These are phyloP conservation scores for Triplophysa dalaica DNA, from an alignment of 2,113 vertebrate genomes.

Conservation along the genomic window DNA sequence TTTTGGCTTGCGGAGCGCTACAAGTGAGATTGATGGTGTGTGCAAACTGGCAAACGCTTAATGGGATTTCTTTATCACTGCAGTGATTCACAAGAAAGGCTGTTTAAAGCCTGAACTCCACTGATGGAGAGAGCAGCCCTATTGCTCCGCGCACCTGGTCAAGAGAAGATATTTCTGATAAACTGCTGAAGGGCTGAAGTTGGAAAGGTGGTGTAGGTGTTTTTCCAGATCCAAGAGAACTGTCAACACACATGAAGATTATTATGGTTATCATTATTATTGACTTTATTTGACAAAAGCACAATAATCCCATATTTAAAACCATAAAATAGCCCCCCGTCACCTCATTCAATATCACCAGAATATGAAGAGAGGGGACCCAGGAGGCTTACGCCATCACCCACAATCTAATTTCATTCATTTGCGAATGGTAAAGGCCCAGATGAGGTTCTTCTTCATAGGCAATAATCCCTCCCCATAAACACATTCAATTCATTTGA, in stretches of 20 bases:
- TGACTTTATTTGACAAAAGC: background rate
- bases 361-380: background rate
- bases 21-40: conserved; percentile 38
- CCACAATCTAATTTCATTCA: conserved; percentile 53
- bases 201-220: background rate
- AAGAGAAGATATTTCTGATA: conserved; percentile 20
- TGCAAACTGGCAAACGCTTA: conserved; percentile 37
- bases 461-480: conserved; percentile 68
- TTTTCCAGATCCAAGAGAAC: background rate
- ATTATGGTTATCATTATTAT: background rate
- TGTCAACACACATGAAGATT: background rate
- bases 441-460: conserved; percentile 67
- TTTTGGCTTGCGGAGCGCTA: conserved; percentile 1
- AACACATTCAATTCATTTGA: conserved; percentile 69
- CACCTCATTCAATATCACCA: background rate
- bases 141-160: conserved; percentile 7
- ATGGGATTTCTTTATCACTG: conserved; percentile 54
- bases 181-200: conserved; percentile 20
- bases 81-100: conserved; percentile 13
- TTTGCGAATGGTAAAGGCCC: conserved; percentile 51
- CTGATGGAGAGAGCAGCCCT: conserved; percentile 36
- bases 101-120: conserved; percentile 8
- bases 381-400: conserved; percentile 20
- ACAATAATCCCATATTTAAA: background rate
- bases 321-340: background rate